Base-by-base conservation (phyloP, 2,113 vertebrate genomes). In the Neogobius melanostomus region DNA sequence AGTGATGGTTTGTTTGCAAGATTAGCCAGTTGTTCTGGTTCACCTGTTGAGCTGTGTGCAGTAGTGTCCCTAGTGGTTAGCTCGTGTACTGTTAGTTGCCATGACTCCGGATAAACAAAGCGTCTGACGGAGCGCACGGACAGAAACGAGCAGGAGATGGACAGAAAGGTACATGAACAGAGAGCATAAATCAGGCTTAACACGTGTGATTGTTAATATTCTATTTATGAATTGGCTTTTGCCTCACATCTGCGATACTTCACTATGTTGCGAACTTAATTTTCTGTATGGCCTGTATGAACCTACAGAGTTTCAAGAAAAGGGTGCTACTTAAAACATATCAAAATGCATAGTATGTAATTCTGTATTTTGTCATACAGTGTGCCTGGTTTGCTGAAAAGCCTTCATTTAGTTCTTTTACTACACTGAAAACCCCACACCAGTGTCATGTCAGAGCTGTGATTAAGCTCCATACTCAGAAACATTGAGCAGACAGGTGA, bases 401-500 rank as follows among this genome's bases (percentile, higher is more conserved):
- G 56, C 10, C 53, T 28, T 59, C 56, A 59, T 59, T 59, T 59
- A 43, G 28, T 12, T 8, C 56, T 59, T 28, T 42, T 59, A 59
- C 56, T 42, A 10, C 3, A 7, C 21, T 59, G 28, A 59, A 59
- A 42, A 42, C 56, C 56, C 11, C 28, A 36, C 28, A 59, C 42
- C 11, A 59, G 56, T 59, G 56, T 59, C 56, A 59, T 14, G 56
- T 59, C 21, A 59, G 28, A 12, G 56, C 21, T 42, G 21, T 59
- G 56, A 59, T 59, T 59, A 59, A 42, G 11, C 15, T 21, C 42
- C 15, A 45, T 14, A 61, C 14, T n/a, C 15, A 61, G 45, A 61
- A 61, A 45, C 59, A 44, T 14, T 61, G 11, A 61, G 57, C 56
- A 60, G 57, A 60, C 57, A 12, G 12, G 15, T 61, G 59, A 44